Percentiles rank a stretch among this genome's conserved stretches.
Conservation (phyloP, 2,888 invertebrate genomes). For the Heliconius ismenius region DNA sequence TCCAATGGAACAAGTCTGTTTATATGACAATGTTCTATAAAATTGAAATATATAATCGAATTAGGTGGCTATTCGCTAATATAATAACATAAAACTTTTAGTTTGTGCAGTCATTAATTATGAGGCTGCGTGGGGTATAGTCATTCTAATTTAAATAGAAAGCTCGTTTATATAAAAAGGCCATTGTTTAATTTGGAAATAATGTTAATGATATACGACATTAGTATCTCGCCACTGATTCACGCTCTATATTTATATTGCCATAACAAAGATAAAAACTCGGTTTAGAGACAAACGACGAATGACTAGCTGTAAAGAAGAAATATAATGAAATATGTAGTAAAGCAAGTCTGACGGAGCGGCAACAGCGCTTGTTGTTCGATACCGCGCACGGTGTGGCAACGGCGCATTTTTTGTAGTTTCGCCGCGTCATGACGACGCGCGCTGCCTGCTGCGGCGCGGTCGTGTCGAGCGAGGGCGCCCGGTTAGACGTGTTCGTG, state of each 20-base stretch:
- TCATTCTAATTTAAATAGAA: constrained; percentile 18
- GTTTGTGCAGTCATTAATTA: background rate
- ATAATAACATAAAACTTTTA: background rate
- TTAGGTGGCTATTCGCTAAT: background rate
- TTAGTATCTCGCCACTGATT: constrained; percentile 28
- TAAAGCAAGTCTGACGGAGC: constrained; percentile 56
- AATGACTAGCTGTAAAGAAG: constrained; percentile 44
- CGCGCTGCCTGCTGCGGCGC: constrained; percentile 44
- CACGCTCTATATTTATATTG: constrained; percentile 37
- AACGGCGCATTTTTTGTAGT: constrained; percentile 62
- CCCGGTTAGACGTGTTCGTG: constrained; percentile 37
- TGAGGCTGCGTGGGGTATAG: background rate
- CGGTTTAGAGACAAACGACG: constrained; percentile 33
- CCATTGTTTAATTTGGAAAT: constrained; percentile 23
- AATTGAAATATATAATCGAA: background rate
- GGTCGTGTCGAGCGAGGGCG: constrained; percentile 35
- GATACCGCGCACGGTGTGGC: constrained; percentile 56
- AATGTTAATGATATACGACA: constrained; percentile 8
- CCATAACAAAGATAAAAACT: constrained; percentile 39
- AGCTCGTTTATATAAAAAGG: constrained; percentile 12
- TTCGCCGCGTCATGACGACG: constrained; percentile 59
- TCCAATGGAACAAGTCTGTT: background rate
- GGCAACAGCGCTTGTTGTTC: constrained; percentile 64
- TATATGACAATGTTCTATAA: background rate
- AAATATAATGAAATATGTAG: constrained; percentile 50